Conservation (phyloP, 2,113 vertebrate genomes). For the Crotalus helleri region DNA sequence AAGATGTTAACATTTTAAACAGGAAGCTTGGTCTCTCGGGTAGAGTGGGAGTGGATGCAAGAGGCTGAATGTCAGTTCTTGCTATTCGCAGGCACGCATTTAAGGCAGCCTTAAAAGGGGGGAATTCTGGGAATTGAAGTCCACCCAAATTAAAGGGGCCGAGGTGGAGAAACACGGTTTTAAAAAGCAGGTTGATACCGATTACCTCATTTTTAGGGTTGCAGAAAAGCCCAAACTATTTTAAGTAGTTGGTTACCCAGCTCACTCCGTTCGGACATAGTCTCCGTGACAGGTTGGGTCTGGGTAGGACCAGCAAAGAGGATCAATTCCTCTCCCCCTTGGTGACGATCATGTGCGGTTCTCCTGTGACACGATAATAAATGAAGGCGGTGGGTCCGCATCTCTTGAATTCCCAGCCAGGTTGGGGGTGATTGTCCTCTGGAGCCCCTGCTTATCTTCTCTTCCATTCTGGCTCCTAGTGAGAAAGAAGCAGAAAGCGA, state of each 20-base stretch:
- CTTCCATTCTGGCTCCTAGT: slow-evolving; percentile 55
- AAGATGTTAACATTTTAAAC: not conserved
- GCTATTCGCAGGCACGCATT: not conserved
- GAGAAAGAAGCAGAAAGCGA: slow-evolving; percentile 72
- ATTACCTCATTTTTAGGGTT: not conserved
- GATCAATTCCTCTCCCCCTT: not conserved
- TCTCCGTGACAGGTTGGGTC: too few relatives aligned
- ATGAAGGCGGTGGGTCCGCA: not conserved
- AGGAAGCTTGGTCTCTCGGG: not conserved
- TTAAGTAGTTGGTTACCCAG: not conserved
- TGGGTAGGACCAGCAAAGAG: not conserved
- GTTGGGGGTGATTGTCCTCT: not conserved
- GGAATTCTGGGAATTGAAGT: not conserved
- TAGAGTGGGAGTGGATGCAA: too few relatives aligned
- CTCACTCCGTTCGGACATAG: too few relatives aligned
- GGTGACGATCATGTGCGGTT: not conserved
- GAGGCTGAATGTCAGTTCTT: not conserved
- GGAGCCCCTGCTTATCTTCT: not conserved
- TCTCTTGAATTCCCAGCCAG: not conserved
- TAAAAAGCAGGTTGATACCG: not conserved
- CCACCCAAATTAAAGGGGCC: too few relatives aligned
- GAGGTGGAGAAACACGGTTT: not conserved
- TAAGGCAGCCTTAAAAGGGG: too few relatives aligned
- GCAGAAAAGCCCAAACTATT: not conserved
- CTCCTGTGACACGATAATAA: not conserved